Evolutionary conservation across 2,797 vertebrate genomes (phyloP).

Genomic region (Thamnophis elegans): DNA sequence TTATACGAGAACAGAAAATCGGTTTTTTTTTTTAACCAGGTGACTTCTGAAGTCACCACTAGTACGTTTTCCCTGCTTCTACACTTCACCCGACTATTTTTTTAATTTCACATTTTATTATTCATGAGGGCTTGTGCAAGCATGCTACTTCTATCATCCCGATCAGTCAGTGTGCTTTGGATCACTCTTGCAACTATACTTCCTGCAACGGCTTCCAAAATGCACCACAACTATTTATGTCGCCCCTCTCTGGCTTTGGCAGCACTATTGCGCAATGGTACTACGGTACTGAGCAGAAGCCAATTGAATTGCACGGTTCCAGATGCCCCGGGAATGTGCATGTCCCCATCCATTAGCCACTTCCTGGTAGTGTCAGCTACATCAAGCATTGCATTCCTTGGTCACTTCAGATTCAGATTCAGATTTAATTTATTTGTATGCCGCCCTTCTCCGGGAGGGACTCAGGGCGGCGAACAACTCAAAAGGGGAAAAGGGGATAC

Average conservation of each 20-base stretch:
- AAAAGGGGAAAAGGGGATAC: no score
- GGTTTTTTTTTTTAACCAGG: background rate
- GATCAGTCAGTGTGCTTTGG: background rate
- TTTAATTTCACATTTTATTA: background rate
- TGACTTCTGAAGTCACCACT: background rate
- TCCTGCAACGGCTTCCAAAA: background rate
- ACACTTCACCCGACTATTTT: background rate
- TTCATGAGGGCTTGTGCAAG: background rate
- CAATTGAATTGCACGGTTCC: background rate
- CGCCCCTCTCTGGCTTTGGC: background rate
- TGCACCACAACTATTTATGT: background rate
- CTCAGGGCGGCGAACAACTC: no score
- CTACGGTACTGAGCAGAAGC: background rate
- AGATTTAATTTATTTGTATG: no score
- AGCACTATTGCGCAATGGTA: background rate
- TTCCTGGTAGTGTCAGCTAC: background rate
- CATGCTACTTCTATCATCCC: background rate
- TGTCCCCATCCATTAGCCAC: background rate
- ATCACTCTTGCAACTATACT: background rate
- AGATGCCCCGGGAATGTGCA: background rate
- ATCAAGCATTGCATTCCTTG: background rate
- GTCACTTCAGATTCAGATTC: no score
- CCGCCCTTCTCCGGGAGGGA: no score
- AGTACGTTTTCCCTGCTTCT: background rate
- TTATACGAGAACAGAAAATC: background rate